Percentiles rank a stretch among this genome's conserved stretches.
Conservation (phyloP, 2,888 invertebrate genomes). For the Hypena proboscidalis region DNA sequence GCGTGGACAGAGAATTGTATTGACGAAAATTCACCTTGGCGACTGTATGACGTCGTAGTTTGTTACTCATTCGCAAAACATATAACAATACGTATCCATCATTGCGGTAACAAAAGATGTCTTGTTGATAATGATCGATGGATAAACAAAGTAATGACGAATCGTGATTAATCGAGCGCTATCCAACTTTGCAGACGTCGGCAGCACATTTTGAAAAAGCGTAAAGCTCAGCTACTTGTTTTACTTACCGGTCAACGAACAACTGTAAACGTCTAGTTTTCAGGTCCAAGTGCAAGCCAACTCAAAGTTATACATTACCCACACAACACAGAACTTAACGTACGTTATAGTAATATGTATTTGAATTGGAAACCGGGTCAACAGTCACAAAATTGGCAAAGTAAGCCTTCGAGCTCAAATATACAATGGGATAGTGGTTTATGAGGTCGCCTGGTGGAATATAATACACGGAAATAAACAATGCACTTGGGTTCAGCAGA, state of each 20-base stretch:
- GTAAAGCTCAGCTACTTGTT: conserved; percentile 4
- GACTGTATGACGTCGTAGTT: conserved; percentile 4
- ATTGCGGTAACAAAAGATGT: conserved; percentile 17
- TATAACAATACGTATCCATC: conserved; percentile 39
- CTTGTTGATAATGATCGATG: conserved; percentile 40
- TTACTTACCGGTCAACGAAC: conserved; percentile 10
- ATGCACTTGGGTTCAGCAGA: conserved; percentile 46
- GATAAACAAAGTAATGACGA: conserved; percentile 29
- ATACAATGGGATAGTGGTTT: conserved; percentile 34
- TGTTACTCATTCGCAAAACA: conserved; percentile 25
- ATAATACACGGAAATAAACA: conserved; percentile 38
- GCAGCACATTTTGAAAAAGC: conserved; percentile 12
- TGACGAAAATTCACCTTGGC: conserved; percentile 12
- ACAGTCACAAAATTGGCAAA: conserved; percentile 40
- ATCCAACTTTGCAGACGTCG: conserved; percentile 16
- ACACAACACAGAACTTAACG: conserved; percentile 21
- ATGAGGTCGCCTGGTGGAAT: conserved; percentile 26
- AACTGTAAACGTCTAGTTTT: conserved; percentile 3
- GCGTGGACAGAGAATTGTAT: background rate
- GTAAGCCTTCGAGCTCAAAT: conserved; percentile 37
- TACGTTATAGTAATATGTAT: conserved; percentile 29
- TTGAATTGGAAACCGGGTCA: conserved; percentile 41
- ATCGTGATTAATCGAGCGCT: conserved; percentile 35
- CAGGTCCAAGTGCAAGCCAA: conserved; percentile 6
- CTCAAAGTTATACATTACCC: conserved; percentile 15